A percentile compares a stretch with the other conserved stretches of the same genome.
Conservation (phyloP, 2,113 vertebrate genomes). For the Microcebus lehilahytsara region DNA sequence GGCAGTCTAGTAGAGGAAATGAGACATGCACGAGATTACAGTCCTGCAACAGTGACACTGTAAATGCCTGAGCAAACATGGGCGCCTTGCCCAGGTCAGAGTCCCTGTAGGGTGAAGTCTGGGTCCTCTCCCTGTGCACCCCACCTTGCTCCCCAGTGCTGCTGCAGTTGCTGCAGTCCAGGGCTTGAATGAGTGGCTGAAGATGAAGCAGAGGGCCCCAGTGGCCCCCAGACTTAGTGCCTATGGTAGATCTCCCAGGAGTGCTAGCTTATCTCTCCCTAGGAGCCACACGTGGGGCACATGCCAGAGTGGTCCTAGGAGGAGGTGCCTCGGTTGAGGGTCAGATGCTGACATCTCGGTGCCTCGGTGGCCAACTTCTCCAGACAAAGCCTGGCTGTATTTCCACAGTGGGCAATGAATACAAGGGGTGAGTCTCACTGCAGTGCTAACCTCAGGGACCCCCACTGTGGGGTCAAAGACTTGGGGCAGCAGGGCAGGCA, state of each 20-base stretch:
- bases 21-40: not conserved
- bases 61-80: not conserved
- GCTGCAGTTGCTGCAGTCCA: no score
- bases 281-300: not conserved
- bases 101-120: not conserved
- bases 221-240: not conserved
- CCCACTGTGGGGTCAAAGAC: not conserved
- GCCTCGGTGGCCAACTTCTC: not conserved
- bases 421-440: accelerated
- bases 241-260: not conserved
- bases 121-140: not conserved
- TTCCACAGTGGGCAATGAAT: not conserved
- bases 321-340: not conserved
- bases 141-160: not conserved
- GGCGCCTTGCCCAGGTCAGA: not conserved
- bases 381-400: not conserved
- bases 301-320: not conserved
- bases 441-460: not conserved
- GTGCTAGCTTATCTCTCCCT: not conserved
- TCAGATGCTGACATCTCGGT: not conserved
- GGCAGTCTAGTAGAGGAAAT: not conserved
- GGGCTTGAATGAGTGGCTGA: not conserved
- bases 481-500: not conserved
- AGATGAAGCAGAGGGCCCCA: not conserved
- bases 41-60: not conserved